Evolutionary conservation across 1,140 invertebrate species (phyloP), one percentile per base, ranked within the genome.

Genomic region (Bombus picipes): DNA sequence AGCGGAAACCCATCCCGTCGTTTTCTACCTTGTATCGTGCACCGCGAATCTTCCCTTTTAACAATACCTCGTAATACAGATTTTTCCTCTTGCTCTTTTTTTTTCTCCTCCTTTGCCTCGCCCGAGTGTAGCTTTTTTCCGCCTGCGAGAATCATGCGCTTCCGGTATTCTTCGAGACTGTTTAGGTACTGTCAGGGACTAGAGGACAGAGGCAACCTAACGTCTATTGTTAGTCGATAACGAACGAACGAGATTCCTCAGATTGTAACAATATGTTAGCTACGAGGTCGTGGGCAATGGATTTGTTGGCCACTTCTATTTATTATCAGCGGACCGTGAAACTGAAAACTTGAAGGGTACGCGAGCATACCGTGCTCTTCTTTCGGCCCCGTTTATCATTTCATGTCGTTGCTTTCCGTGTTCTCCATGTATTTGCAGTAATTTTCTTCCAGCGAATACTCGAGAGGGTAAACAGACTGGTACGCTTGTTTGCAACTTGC

Each of bases 211-310:
- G 43, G 37, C 25, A n/a, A 79, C 9, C 39, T 41, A 79, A 68
- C 68, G 41, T 71, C 75, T 66, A 84, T 84, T 84, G 83, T 84
- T 84, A 62, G 25, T 47, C 75, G 76, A 80, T 84, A 80, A 80
- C 75, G 53, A 84, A 80, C 75, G 68, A 57, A 32, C 39, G n/a
- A 18, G 66, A 76, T 62, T 37, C 66, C 25, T n/a, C 25, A 37
- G 76, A 84, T 84, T 84, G 66, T 65, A 84, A 80, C 83, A 59
- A 80, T 84, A 80, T 84, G 83, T 79, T 84, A 79, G 71, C 57
- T 8, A 66, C 34, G 59, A 75, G 75, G 57, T 79, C 66, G 81
- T 37, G 72, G 39, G 15, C 66, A 78, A 68, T 59, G 66, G 82
- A 79, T 84, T 79, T 79, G 75, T 53, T 12, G 83, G 76, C 3